Evolutionary conservation across 2,797 vertebrate genomes (phyloP).

Genomic region (Betta splendens): DNA sequence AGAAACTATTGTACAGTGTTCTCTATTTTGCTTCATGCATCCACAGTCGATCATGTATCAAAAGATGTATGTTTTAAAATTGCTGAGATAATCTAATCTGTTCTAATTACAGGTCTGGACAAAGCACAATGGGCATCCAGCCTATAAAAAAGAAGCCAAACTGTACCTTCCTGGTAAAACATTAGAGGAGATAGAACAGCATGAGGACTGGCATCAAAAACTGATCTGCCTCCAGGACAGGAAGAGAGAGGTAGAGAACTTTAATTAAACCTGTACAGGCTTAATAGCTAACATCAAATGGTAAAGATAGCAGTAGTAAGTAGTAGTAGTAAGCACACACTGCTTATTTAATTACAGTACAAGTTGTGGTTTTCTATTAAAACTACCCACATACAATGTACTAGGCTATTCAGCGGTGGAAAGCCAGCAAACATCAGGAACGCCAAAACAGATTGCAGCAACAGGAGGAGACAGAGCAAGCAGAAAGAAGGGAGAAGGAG

Average conservation of each 20-base stretch:
- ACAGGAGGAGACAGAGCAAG: constrained; percentile 75
- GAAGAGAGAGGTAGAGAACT: constrained; percentile 87
- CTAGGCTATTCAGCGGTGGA: constrained; percentile 91
- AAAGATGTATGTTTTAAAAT: not conserved
- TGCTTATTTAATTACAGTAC: not conserved
- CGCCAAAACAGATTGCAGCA: constrained; percentile 74
- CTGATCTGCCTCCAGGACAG: constrained; percentile 84
- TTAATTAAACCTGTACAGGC: not conserved
- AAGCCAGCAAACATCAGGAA: constrained; percentile 79
- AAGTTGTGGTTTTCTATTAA: not conserved
- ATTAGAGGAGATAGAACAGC: constrained; percentile 83
- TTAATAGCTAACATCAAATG: not conserved
- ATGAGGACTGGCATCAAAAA: constrained; percentile 89
- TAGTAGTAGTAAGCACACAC: not conserved
- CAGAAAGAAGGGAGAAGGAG: constrained; percentile 49
- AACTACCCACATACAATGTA: no score
- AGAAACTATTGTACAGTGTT: not conserved
- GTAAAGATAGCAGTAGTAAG: no score
- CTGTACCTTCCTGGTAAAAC: constrained; percentile 85
- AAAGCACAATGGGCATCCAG: constrained; percentile 82
- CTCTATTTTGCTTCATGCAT: not conserved
- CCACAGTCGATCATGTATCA: not conserved
- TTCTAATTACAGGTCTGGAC: constrained; percentile 63
- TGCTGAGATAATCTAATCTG: constrained; percentile 1
- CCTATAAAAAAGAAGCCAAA: constrained; percentile 83